Base-by-base conservation (phyloP, 2,797 vertebrate genomes). In the Neoniphon sammara region DNA sequence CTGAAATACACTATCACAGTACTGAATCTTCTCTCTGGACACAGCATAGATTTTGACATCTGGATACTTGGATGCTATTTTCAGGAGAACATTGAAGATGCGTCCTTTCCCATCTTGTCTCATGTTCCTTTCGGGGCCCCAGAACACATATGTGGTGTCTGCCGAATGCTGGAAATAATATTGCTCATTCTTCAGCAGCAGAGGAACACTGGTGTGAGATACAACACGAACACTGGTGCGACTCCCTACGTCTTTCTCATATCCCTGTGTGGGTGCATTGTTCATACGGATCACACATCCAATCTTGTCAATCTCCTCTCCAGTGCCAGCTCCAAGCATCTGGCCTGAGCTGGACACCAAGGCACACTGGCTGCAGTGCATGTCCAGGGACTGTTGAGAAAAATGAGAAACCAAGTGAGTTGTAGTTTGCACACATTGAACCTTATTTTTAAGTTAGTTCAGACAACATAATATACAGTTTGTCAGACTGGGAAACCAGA, bases 311-410 rank as follows among this genome's bases (percentile, higher is more conserved):
- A 99, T 97, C 91, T 94, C 88, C 0, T 71, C 56, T 0, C 97
- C 97, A 12, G 89, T 81, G 11, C 47, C 90, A 0, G 96, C 93
- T 18, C 94, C 91, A 47, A 96, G 83, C 96, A 99, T 96, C 93
- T 98, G 98, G 11, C 98, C 98, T 0, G 98, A 99, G 90, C 97
- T 99, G 90, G 97, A 98, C 20, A 99, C 95, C 44, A 99, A 6
- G 2, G 96, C 96, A 27, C 98, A 99, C 62, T 73, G 93, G 68
- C 11, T 91, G 78, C 95, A 98, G 85, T 76, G 92, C 73, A 89
- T 60, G 36, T 91, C 52, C 77, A 95, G 83, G 49, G 89, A 78
- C 93, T 94, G 81, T 4, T 21, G 42, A 58, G 36, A 47, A 27
- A 46, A 27, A 34, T 34, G 17, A 15, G 14, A 8, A 42, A 39